phyloP scores from a whole-genome alignment of 2,888 invertebrate species.

The Aporophyla lueneburgensis region DNA sequence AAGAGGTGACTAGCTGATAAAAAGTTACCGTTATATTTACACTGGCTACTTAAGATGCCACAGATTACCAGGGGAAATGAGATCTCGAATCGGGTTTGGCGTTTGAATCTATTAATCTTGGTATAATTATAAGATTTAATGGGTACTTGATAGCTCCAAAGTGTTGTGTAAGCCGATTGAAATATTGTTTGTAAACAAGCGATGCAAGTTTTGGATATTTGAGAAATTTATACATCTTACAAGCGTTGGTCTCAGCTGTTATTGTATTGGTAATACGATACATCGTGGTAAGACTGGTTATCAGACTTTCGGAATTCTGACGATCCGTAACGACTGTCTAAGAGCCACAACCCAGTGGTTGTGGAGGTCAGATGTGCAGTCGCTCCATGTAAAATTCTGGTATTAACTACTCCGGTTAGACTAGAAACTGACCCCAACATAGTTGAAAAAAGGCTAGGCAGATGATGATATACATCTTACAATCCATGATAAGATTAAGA shows the following conservation, averaged over 20 bases:
- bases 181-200: conserved; percentile 31
- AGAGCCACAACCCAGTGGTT: too few species aligned
- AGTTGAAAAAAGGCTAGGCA: too few species aligned
- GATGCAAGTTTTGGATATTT: not conserved
- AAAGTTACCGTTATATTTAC: conserved; percentile 64
- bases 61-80: conserved; percentile 61
- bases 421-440: too few species aligned
- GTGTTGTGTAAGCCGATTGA: conserved; percentile 39
- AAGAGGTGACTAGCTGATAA: conserved; percentile 68
- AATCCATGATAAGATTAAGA: not conserved
- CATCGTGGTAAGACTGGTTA: too few species aligned
- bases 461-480: too few species aligned
- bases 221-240: not conserved
- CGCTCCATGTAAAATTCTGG: too few species aligned
- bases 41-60: conserved; percentile 68
- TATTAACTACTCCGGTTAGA: too few species aligned
- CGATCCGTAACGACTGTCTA: too few species aligned
- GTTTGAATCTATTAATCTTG: conserved; percentile 65
- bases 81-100: conserved; percentile 58
- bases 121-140: conserved; percentile 61
- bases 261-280: too few species aligned
- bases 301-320: too few species aligned
- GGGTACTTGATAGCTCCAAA: conserved; percentile 45
- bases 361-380: too few species aligned
- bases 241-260: too few species aligned